Evolutionary conservation across 2,888 invertebrate genomes (phyloP).

Genomic region (Carcina quercana): DNA sequence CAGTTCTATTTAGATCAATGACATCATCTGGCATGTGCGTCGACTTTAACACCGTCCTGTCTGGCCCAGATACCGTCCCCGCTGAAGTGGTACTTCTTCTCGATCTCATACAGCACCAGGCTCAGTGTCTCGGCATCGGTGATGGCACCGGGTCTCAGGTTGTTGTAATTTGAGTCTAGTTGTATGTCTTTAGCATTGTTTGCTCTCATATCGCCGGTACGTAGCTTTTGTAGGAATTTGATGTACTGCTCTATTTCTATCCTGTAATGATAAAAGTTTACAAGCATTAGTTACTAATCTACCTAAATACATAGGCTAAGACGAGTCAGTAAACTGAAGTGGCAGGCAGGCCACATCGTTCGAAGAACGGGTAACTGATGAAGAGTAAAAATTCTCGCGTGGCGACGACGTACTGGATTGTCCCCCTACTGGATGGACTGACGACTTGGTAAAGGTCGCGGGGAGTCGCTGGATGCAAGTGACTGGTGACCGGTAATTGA

Average conservation of each 20-base stretch:
- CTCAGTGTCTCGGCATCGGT: slow-evolving; percentile 74
- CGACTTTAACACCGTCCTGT: slow-evolving; percentile 31
- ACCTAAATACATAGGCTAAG: no score
- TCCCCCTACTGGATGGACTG: no score
- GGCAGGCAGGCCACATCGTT: no score
- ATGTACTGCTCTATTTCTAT: slow-evolving; percentile 42
- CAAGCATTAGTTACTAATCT: no score
- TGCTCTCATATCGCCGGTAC: slow-evolving; percentile 18
- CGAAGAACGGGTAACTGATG: no score
- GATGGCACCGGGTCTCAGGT: slow-evolving; percentile 32
- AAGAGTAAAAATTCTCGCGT: no score
- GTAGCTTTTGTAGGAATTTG: slow-evolving; percentile 29
- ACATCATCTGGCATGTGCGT: slow-evolving; percentile 18
- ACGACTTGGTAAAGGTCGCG: no score
- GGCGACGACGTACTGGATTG: no score
- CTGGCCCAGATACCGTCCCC: slow-evolving; percentile 82
- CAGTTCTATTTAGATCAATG: neutral
- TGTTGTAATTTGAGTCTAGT: slow-evolving; percentile 33
- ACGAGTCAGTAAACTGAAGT: no score
- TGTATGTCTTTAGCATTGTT: slow-evolving; percentile 11
- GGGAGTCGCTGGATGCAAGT: no score
- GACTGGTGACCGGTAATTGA: no score
- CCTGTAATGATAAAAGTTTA: no score
- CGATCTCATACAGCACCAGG: slow-evolving; percentile 81
- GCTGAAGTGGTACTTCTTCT: slow-evolving; percentile 81